Conservation (phyloP, 2,797 vertebrate genomes). For the Gobionotothen gibberifrons region DNA sequence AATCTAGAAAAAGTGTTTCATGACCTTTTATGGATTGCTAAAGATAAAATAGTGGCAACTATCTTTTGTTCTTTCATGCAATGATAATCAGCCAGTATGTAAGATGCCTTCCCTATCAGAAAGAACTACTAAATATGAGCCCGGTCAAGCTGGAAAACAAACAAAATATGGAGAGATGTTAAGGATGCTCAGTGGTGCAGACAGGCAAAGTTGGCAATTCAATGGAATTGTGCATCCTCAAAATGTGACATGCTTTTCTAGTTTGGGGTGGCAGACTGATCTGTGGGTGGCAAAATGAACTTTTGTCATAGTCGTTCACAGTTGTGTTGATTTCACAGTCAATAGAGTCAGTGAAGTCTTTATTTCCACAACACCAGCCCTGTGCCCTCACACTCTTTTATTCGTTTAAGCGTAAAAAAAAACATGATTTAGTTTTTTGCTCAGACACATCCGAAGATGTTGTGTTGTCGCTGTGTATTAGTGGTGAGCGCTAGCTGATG, state of each 20-base stretch:
- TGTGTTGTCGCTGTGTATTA: conserved; percentile 2
- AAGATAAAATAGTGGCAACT: too few species aligned
- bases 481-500: neutral
- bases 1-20: neutral
- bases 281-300: conserved; percentile 23
- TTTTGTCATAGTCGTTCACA: conserved; percentile 33
- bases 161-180: conserved; percentile 11
- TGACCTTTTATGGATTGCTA: neutral
- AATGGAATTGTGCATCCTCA: conserved; percentile 15
- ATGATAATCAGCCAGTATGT: conserved; percentile 12
- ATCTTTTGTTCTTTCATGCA: neutral
- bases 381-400: conserved; percentile 18
- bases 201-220: conserved; percentile 22
- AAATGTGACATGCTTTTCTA: conserved; percentile 27
- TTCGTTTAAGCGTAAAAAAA: conserved; percentile 17
- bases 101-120: neutral
- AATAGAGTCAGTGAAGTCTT: conserved; percentile 27
- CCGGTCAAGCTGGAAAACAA: conserved; percentile 24
- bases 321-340: conserved; percentile 34
- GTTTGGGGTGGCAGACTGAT: conserved; percentile 21
- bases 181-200: conserved; percentile 17
- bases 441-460: neutral
- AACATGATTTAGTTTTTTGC: neutral
- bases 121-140: neutral
- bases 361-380: conserved; percentile 21